phyloP scores from a whole-genome alignment of 2,888 invertebrate genomes.

The Heteropelma amictum region DNA sequence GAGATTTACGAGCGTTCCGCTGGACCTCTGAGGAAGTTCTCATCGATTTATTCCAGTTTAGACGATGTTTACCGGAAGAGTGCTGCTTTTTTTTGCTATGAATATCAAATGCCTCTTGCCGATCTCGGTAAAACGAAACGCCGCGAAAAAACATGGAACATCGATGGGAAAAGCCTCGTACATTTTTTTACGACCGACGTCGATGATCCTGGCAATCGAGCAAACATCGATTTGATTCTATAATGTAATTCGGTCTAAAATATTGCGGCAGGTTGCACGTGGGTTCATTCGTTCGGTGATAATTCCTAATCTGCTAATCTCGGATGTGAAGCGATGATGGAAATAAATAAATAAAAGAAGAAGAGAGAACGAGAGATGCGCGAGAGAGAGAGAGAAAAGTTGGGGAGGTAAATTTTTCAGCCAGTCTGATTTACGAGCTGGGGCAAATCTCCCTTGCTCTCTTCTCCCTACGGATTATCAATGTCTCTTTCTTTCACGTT shows the following conservation, averaged over 20 bases:
- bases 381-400: conserved; percentile 8
- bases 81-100: too few species aligned
- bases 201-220: background rate
- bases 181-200: background rate
- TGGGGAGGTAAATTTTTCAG: conserved; percentile 54
- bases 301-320: conserved; percentile 57
- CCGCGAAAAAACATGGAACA: background rate
- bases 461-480: background rate
- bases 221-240: conserved; percentile 39
- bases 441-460: conserved; percentile 34
- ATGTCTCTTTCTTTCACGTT: background rate
- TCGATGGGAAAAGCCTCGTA: background rate
- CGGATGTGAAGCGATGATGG: conserved; percentile 34
- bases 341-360: conserved; percentile 25
- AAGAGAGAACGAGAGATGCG: conserved; percentile 11
- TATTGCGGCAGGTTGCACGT: conserved; percentile 55
- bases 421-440: conserved; percentile 57
- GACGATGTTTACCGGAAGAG: background rate
- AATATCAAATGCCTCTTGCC: background rate
- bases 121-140: background rate
- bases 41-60: background rate
- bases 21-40: background rate
- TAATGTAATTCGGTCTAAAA: conserved; percentile 50
- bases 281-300: conserved; percentile 49
- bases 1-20: background rate